Evolutionary conservation across 2,113 vertebrate species (phyloP).

Genomic region (Saccopteryx leptura): DNA sequence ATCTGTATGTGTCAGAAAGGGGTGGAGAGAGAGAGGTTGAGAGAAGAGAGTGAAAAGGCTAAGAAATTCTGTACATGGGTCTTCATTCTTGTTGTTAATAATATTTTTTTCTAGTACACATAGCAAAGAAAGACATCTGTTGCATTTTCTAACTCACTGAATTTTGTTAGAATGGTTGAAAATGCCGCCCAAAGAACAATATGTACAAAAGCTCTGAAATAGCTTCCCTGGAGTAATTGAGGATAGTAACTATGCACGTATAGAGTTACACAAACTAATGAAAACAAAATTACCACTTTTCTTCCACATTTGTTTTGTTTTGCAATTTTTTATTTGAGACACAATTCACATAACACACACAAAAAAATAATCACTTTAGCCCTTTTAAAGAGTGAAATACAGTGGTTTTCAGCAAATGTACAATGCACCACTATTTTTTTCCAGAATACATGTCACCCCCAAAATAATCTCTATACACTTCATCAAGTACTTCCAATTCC

Average conservation of each 20-base stretch:
- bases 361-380: not conserved
- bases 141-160: not conserved
- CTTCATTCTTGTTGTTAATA: not conserved
- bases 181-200: not conserved
- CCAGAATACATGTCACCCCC: not conserved
- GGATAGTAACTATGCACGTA: not conserved
- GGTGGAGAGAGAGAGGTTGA: accelerated
- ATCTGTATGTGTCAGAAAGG: not conserved
- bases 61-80: not conserved
- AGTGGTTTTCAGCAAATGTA: not conserved
- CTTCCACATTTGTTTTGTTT: not conserved
- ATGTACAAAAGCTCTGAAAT: not conserved
- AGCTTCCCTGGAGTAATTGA: not conserved
- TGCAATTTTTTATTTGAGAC: not conserved
- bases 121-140: not conserved
- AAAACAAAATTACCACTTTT: not conserved
- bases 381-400: not conserved
- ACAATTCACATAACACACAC: not conserved
- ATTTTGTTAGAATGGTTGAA: conserved; percentile 43
- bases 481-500: not conserved
- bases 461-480: not conserved
- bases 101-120: not conserved
- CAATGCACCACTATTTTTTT: not conserved
- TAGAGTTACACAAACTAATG: not conserved
- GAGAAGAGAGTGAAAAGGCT: not conserved